Base-by-base conservation (phyloP, 1,140 invertebrate species). In the Halyomorpha halys region DNA sequence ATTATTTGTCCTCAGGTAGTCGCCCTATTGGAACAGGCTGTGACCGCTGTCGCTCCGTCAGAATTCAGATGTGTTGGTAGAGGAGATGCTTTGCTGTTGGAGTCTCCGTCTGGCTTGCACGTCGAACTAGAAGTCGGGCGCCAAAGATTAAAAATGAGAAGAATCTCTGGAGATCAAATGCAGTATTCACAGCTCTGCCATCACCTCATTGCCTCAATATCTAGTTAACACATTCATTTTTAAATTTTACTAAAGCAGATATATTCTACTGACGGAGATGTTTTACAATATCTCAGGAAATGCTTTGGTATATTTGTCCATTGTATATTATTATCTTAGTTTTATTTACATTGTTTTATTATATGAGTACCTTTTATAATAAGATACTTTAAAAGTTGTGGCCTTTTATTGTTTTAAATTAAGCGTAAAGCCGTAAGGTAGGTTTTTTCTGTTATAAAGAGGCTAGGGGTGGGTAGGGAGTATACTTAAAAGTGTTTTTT, bases 131-230 rank as follows among this genome's bases (percentile, higher is more conserved):
- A 65, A 56, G 61, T 67, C 16, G 60, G 63, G 8, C 34, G 45
- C 0, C 82, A 85, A 53, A 92, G 91, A 69, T 81, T 96, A 65
- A 94, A 94, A 72, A 85, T 96, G 81, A 77, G 91, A 64, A 80
- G 91, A 72, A 91, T 96, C 67, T 94, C 91, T 0, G 93, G 93
- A 3, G 91, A 96, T 76, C 89, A 91, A 74, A 79, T 87, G 65
- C 88, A 92, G 72, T 95, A 94, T 73, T 89, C 87, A 66, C 89
- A 91, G 73, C 80, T 95, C 16, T 95, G 91, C 76, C 87, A 93
- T 72, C 89, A 94, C 73, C 77, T 96, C 61, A 89, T 96, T 53
- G 88, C 88, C 54, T 91, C 89, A 72, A 87, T 95, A 75, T 87
- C 85, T 49, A 69, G 68, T 64, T 69, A 69, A 66, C 66, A 65